Evolutionary conservation across 2,113 vertebrate genomes (phyloP), one percentile per base, ranked within the genome.

Genomic region (Epinephelus lanceolatus): DNA sequence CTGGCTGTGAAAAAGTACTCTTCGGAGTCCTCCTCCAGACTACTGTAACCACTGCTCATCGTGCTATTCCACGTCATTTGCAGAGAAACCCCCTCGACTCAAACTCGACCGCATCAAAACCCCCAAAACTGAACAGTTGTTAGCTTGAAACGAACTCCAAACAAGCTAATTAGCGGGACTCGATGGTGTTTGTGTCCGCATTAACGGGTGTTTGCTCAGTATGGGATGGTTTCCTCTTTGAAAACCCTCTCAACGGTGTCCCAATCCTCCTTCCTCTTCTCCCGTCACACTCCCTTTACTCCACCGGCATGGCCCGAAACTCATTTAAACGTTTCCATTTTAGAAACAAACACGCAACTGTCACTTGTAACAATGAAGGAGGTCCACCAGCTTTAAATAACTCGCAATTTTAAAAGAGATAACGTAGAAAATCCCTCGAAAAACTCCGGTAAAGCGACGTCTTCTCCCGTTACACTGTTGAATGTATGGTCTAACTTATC

Each of bases 11-110:
- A 99, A 91, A 97, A 99, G 88, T 97, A 99, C 93, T 99, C 98
- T 90, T 99, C 98, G 63, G 97, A 96, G 94, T 98, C 97, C 70
- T 99, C 98, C 95, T 99, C 97, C 94, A 98, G 95, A 93, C 98
- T 99, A 87, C 98, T 99, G 95, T 98, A 99, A 67, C 98, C 98
- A 93, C 98, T 99, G 95, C 97, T 99, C 97, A 99, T 99, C 90
- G 96, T 98, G 97, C 97, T 96, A 78, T 92, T 96, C 95, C 97
- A 96, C 94, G 96, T 96, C 96, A 96, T 96, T 95, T 92, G 93
- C 86, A 80, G 88, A 45, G 71, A 81, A 89, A 86, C 89, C 85
- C 70, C 89, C 82, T 79, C 60, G 52, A 78, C 85, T 88, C 73
- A 63, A 89, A 87, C 49, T 80, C 81, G 78, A 72, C 88, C 78